A percentile compares a stretch with the other conserved stretches of the same genome.
phyloP scores from a whole-genome alignment of 2,888 invertebrate genomes.

The Microctonus brassicae region DNA sequence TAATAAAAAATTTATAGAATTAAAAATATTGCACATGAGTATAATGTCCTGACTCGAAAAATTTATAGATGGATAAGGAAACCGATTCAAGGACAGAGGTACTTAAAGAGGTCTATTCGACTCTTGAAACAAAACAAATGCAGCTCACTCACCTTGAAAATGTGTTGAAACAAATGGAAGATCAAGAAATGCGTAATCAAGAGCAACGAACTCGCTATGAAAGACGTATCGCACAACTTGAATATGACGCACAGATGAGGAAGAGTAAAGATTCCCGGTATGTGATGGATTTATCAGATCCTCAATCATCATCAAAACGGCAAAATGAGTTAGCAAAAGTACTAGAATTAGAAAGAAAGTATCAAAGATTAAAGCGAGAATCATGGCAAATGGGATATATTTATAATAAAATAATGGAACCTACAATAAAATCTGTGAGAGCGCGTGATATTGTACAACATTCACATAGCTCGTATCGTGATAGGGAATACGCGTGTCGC shows the following conservation, averaged over 20 bases:
- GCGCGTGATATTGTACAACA: background rate
- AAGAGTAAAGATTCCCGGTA: slow-evolving; percentile 58
- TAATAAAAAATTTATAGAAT: background rate
- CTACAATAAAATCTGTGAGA: background rate
- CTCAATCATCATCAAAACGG: background rate
- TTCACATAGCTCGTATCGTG: background rate
- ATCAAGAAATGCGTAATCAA: slow-evolving; percentile 74
- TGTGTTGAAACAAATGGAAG: slow-evolving; percentile 73
- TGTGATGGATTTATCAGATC: slow-evolving; percentile 44
- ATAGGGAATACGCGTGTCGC: background rate
- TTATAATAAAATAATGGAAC: slow-evolving; percentile 44
- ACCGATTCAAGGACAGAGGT: slow-evolving; percentile 72
- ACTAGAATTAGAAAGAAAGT: slow-evolving; percentile 10
- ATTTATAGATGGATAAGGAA: slow-evolving; percentile 71
- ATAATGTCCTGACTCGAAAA: background rate
- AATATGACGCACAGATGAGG: slow-evolving; percentile 69
- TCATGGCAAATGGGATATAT: slow-evolving; percentile 20
- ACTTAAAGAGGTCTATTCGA: slow-evolving; percentile 71
- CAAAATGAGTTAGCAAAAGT: background rate
- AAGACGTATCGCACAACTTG: slow-evolving; percentile 73
- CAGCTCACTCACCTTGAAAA: slow-evolving; percentile 74
- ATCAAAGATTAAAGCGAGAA: slow-evolving; percentile 7
- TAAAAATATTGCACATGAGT: background rate
- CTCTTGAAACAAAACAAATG: slow-evolving; percentile 73
- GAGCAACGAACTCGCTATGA: slow-evolving; percentile 74